Base-by-base conservation (phyloP, 1,140 invertebrate genomes). In the Euura saliciscinereae region DNA sequence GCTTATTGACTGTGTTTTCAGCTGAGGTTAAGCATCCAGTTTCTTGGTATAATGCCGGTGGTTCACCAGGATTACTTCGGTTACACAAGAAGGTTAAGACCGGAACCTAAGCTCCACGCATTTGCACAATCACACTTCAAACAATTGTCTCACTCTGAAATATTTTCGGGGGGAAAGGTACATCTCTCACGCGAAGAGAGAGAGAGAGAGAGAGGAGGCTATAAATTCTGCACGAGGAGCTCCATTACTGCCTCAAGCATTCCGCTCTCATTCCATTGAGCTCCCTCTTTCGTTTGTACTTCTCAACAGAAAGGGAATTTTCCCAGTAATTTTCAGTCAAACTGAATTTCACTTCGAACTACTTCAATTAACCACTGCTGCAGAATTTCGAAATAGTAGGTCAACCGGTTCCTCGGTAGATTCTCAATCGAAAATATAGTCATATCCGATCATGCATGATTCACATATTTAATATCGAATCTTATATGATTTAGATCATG, bases 1-100 rank as follows among this genome's bases (percentile, higher is more conserved):
- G 51, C 51, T 59, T 59, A 59, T 59, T 59, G 51, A 59, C 51
- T 59, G 51, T 59, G 51, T 59, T 59, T 59, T n/a, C 51, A 59
- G 51, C 51, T 59, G 13, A 59, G 51, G 51, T 59, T 59, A 59
- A 59, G 51, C 51, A 59, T n/a, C 8, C 51, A 8, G 51, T 59
- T 59, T 59, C 51, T 59, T 59, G 13, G 51, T 59, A 59, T 59
- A 59, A 59, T 59, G 51, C 13, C 51, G 51, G 51, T 59, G 51
- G 51, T 59, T 59, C 51, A 59, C 51, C 51, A 59, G 51, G 51
- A 59, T 59, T 59, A 59, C 10, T 59, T 59, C 51, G 51, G 13
- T 59, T 59, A 59, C 51, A 59, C 51, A 59, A n/a, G 8, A n/a
- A 28, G 28, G 28, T 28, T 28, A 59, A 59, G 51, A 59, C 51